A percentile compares a stretch with the other conserved stretches of the same genome.
Conservation (phyloP, 2,888 invertebrate genomes). For the Trissolcus japonicus region DNA sequence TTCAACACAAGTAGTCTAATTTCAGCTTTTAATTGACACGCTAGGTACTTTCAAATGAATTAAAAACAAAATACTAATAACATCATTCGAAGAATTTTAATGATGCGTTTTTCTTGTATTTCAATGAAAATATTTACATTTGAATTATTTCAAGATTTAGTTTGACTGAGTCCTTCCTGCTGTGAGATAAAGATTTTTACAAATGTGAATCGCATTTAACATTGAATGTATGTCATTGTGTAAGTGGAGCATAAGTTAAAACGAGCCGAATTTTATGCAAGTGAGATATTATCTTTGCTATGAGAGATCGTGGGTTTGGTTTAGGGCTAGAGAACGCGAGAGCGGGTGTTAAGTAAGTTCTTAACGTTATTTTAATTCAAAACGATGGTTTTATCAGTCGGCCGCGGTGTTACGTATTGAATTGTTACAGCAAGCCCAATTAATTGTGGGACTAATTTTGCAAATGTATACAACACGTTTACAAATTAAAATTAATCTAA, state of each 20-base stretch:
- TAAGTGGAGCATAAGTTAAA: conserved; percentile 36
- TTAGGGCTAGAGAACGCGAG: conserved; percentile 42
- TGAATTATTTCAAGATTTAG: not conserved
- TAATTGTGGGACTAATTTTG: conserved; percentile 47
- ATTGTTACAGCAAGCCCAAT: conserved; percentile 44
- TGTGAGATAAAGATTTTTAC: conserved; percentile 28
- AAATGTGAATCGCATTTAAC: conserved; percentile 27
- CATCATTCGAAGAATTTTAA: no score
- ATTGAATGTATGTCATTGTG: conserved; percentile 38
- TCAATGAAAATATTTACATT: no score
- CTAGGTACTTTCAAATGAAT: no score
- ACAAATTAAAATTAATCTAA: conserved; percentile 43
- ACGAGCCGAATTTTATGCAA: conserved; percentile 41
- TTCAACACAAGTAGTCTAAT: not conserved
- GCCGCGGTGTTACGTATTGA: conserved; percentile 44
- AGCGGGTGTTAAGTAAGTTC: conserved; percentile 52
- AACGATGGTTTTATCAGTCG: conserved; percentile 45
- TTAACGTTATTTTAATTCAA: conserved; percentile 51
- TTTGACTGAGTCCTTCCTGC: conserved; percentile 14
- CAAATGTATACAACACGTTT: conserved; percentile 40
- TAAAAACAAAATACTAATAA: no score
- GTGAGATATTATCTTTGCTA: conserved; percentile 40
- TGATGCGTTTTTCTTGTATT: no score
- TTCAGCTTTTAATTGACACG: no score
- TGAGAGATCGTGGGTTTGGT: conserved; percentile 44